Evolutionary conservation across 2,797 vertebrate genomes (phyloP).

Genomic region (Esox lucius): DNA sequence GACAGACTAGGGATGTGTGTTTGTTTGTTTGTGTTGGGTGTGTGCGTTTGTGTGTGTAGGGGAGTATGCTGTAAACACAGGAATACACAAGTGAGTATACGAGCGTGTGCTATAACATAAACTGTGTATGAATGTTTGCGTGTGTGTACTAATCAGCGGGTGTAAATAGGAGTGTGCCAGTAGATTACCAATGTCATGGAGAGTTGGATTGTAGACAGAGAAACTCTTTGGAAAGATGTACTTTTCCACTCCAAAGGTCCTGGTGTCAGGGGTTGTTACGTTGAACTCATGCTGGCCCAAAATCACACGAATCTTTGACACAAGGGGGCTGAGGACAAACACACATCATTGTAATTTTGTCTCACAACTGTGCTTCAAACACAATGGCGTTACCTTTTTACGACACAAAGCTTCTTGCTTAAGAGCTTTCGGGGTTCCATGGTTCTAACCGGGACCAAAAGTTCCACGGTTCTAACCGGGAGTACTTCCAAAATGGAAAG

Average conservation of each 20-base stretch:
- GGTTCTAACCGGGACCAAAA: too few relatives aligned
- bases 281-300: constrained; percentile 92
- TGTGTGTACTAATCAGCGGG: not conserved
- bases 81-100: not conserved
- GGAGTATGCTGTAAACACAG: not conserved
- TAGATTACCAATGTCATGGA: constrained; percentile 92
- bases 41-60: constrained; percentile 39
- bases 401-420: not conserved
- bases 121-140: not conserved
- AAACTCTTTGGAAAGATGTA: constrained; percentile 83
- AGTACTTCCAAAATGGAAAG: too few relatives aligned
- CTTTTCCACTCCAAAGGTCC: constrained; percentile 82
- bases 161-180: not conserved
- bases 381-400: not conserved
- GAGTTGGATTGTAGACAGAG: constrained; percentile 81
- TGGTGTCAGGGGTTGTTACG: constrained; percentile 77
- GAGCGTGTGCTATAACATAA: not conserved
- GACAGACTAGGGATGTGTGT: constrained; percentile 32
- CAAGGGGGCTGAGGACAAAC: constrained; percentile 73
- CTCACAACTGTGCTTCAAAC: not conserved
- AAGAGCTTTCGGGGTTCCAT: too few relatives aligned
- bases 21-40: constrained; percentile 32
- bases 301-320: constrained; percentile 81
- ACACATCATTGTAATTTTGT: not conserved
- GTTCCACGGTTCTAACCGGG: too few relatives aligned